Conservation (phyloP, 2,113 vertebrate species). For the Alces alces region DNA sequence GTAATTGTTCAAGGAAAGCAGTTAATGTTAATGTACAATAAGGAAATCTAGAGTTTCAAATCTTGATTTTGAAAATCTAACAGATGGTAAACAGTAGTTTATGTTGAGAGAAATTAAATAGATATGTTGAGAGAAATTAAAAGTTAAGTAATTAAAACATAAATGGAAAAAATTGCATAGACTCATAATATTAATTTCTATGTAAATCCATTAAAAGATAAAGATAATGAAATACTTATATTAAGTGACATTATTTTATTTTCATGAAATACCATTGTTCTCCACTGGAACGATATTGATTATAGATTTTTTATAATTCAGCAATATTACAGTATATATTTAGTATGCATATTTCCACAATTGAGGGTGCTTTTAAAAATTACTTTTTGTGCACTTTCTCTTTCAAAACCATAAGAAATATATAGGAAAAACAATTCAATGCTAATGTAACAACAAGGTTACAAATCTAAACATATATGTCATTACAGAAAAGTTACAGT, state of each 20-base stretch:
- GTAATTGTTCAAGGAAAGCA: not conserved
- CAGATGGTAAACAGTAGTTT: not conserved
- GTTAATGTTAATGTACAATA: not conserved
- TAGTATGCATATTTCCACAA: not conserved
- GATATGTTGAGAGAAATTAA: not conserved
- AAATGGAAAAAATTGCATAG: not conserved
- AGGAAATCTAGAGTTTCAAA: not conserved
- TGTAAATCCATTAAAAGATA: not conserved
- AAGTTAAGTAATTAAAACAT: not conserved
- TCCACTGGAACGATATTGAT: not conserved
- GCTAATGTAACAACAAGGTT: conserved; percentile 49
- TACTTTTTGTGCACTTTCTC: not conserved
- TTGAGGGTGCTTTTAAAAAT: not conserved
- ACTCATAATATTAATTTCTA: not conserved
- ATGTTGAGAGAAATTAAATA: not conserved
- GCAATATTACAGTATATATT: not conserved
- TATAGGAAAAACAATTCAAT: not conserved
- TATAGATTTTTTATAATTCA: not conserved
- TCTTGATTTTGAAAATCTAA: not conserved
- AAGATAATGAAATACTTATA: not conserved
- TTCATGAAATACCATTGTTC: not conserved
- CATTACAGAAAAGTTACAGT: conserved; percentile 52
- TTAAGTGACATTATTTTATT: not conserved
- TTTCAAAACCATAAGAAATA: not conserved
- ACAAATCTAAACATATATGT: conserved; percentile 55